A percentile compares a stretch with the other conserved stretches of the same genome.
phyloP scores from a whole-genome alignment of 2,888 invertebrate species.

The Endomychus coccineus region DNA sequence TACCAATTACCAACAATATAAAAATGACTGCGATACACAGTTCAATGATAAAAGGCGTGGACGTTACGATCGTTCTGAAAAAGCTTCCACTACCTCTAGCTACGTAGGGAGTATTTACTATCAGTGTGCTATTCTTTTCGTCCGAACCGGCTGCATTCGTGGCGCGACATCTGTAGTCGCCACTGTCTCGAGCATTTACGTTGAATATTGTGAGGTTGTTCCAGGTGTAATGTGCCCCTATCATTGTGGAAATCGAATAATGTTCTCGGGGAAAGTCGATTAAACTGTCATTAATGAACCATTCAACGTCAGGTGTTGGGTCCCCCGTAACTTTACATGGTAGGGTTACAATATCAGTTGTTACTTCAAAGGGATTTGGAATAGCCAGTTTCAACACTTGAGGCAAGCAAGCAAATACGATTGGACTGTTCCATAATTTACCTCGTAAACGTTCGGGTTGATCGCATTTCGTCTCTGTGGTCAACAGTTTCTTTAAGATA shows the following conservation, averaged over 20 bases:
- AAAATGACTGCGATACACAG: too few relatives aligned
- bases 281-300: constrained; percentile 55
- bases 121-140: constrained; percentile 68
- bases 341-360: background rate
- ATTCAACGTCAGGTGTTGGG: background rate
- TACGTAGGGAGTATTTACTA: too few relatives aligned
- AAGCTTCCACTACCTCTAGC: too few relatives aligned
- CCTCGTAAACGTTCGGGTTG: constrained; percentile 62
- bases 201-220: constrained; percentile 51
- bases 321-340: background rate
- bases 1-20: too few relatives aligned
- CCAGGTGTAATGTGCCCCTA: constrained; percentile 43
- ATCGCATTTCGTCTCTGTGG: constrained; percentile 64
- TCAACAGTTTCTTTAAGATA: constrained; percentile 65
- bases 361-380: background rate
- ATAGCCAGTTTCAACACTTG: background rate
- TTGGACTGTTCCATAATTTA: constrained; percentile 64
- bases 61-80: too few relatives aligned
- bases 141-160: constrained; percentile 74
- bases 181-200: constrained; percentile 45
- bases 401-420: constrained; percentile 60
- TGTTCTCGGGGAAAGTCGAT: constrained; percentile 48
- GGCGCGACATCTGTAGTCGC: constrained; percentile 62
- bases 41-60: too few relatives aligned
- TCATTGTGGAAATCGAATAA: constrained; percentile 31